Evolutionary conservation across 1,140 invertebrate species (phyloP), one percentile per base, ranked within the genome.

Genomic region (Paraescarpia echinospica): DNA sequence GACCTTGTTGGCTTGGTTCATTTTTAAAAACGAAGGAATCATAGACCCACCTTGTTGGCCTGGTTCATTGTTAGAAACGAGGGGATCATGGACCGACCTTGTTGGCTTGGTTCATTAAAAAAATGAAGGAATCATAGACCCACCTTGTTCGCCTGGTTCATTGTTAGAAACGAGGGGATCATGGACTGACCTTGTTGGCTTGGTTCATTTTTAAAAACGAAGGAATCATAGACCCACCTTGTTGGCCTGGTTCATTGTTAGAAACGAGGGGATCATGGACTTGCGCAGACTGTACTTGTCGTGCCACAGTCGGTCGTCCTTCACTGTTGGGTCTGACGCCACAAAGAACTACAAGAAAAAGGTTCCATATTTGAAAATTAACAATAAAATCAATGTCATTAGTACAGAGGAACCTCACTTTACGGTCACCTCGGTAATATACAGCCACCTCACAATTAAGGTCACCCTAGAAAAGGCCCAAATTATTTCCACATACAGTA

Each of bases 201-300:
- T 77, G 59, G 22, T 77, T 77, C 59, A 77, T 77, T 0, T 6
- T 1, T 2, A 77, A 18, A 31, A 88, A 91, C 51, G 34, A 90
- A 31, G 1, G 90, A 31, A 92, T 92, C 91, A 92, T 35, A 31
- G 59, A 77, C 35, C 18, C 41, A 96, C 96, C 94, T 96, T 96
- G 89, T 95, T 95, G 33, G 96, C 96, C 94, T 96, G 96, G 31
- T 96, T 95, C 92, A 95, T 95, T 22, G 94, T 95, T 9, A 97
- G 95, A 94, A 96, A 97, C 33, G 95, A 95, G 33, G 96, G 96
- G 33, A 97, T 96, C 96, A 96, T 96, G 5, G 96, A 95, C 95
- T 96, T 97, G 96, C 98, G 97, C 27, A 99, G 97, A 94, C 97
- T 97, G 96, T 99, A 99, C 95, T 99, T 99, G 94, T 99, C 98